Conservation (phyloP, 2,797 vertebrate species). For the Esox masquinongy region DNA sequence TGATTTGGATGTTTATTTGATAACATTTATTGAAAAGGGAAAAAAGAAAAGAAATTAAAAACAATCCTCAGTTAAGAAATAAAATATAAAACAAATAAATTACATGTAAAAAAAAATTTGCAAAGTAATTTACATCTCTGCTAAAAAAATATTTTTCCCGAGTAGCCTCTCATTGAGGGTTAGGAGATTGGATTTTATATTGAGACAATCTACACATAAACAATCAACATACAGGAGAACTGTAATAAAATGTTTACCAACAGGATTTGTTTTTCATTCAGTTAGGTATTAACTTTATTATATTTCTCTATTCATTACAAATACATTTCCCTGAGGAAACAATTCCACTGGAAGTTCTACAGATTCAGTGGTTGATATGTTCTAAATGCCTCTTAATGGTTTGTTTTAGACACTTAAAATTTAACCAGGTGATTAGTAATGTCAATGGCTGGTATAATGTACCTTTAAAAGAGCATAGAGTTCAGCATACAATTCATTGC, state of each 20-base stretch:
- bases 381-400: conserved; percentile 52
- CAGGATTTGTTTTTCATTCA: conserved; percentile 35
- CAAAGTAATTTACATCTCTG: conserved; percentile 55
- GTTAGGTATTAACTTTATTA: conserved; percentile 51
- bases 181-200: conserved; percentile 41
- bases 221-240: conserved; percentile 31
- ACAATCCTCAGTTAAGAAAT: conserved; percentile 57
- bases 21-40: conserved; percentile 68
- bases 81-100: conserved; percentile 74
- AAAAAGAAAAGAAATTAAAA: conserved; percentile 61
- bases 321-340: conserved; percentile 77
- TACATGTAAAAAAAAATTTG: conserved; percentile 63
- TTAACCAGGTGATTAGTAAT: conserved; percentile 1
- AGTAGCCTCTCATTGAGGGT: conserved; percentile 34
- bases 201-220: conserved; percentile 17
- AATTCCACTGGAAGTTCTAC: conserved; percentile 51
- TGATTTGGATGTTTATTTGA: background rate
- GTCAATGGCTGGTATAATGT: conserved; percentile 46
- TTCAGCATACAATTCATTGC: conserved; percentile 46
- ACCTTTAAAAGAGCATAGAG: conserved; percentile 51
- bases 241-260: conserved; percentile 42
- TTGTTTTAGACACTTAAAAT: conserved; percentile 32
- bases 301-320: conserved; percentile 55
- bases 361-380: conserved; percentile 54
- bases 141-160: conserved; percentile 48